Evolutionary conservation across 2,888 invertebrate species (phyloP).

Genomic region (Invenusta paracnida): DNA sequence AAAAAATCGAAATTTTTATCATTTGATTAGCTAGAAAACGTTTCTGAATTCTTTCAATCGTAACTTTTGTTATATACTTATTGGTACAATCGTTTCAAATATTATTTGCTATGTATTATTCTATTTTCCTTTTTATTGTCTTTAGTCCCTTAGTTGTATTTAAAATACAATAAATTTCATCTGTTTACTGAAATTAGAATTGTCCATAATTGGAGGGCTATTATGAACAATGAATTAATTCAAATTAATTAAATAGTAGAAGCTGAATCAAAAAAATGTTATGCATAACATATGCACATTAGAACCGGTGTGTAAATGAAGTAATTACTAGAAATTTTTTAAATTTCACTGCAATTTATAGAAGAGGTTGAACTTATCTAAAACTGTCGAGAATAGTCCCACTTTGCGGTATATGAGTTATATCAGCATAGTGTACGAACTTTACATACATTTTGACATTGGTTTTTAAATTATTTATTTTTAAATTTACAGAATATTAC

Average conservation of each 20-base stretch:
- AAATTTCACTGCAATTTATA: neutral
- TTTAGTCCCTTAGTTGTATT: too few relatives aligned
- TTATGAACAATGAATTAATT: neutral
- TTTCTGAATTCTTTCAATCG: neutral
- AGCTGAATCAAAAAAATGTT: neutral
- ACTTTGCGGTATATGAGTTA: neutral
- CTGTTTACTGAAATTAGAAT: neutral
- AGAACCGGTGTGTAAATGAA: neutral
- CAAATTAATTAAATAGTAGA: neutral
- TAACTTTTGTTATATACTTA: too few relatives aligned
- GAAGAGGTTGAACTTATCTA: neutral
- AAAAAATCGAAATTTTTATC: neutral
- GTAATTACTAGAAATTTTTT: neutral
- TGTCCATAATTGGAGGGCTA: neutral
- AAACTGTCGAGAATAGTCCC: neutral
- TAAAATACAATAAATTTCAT: too few relatives aligned
- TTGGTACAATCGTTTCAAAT: too few relatives aligned
- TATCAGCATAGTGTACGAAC: too few relatives aligned
- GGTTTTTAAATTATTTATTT: too few relatives aligned
- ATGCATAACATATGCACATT: neutral
- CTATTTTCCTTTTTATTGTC: too few relatives aligned
- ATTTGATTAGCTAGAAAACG: neutral
- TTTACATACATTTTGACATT: too few relatives aligned
- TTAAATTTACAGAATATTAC: too few relatives aligned
- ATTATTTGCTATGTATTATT: too few relatives aligned